A percentile compares a stretch with the other conserved stretches of the same genome.
These are phyloP conservation scores for Callionymus lyra DNA, from an alignment of 2,113 vertebrate genomes.

Conservation along the genomic window DNA sequence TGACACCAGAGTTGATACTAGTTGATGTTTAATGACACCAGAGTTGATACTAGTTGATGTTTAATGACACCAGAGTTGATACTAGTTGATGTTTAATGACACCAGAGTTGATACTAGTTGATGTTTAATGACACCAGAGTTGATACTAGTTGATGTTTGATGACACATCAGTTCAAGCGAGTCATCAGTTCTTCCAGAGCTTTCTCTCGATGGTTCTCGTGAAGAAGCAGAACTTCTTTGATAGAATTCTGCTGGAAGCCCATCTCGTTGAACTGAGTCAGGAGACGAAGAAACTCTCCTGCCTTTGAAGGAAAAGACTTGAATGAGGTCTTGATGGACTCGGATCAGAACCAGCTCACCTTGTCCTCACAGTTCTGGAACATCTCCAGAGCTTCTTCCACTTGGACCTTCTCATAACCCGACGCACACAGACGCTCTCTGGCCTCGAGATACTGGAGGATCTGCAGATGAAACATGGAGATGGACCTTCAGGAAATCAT, in stretches of 20 bases:
- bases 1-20: too few species aligned
- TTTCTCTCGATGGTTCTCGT: conserved; percentile 79
- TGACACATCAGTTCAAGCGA: conserved; percentile 53
- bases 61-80: too few species aligned
- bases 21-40: too few species aligned
- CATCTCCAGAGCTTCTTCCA: conserved; percentile 96
- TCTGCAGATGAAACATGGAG: conserved; percentile 52
- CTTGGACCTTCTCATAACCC: conserved; percentile 82
- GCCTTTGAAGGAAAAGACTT: conserved; percentile 77
- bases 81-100: too few species aligned
- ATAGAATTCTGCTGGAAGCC: conserved; percentile 87
- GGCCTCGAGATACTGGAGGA: conserved; percentile 79
- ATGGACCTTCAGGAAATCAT: not conserved
- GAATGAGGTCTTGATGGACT: too few species aligned
- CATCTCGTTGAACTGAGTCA: conserved; percentile 92
- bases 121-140: too few species aligned
- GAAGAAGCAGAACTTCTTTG: conserved; percentile 90
- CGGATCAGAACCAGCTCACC: conserved; percentile 53
- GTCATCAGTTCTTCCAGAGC: conserved; percentile 90
- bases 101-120: too few species aligned
- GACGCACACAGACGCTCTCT: conserved; percentile 77
- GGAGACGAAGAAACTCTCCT: conserved; percentile 80
- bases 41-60: too few species aligned
- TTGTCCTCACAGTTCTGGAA: conserved; percentile 93
- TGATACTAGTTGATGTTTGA: too few species aligned